phyloP scores from a whole-genome alignment of 2,888 invertebrate genomes.

The Hybos culiciformis region DNA sequence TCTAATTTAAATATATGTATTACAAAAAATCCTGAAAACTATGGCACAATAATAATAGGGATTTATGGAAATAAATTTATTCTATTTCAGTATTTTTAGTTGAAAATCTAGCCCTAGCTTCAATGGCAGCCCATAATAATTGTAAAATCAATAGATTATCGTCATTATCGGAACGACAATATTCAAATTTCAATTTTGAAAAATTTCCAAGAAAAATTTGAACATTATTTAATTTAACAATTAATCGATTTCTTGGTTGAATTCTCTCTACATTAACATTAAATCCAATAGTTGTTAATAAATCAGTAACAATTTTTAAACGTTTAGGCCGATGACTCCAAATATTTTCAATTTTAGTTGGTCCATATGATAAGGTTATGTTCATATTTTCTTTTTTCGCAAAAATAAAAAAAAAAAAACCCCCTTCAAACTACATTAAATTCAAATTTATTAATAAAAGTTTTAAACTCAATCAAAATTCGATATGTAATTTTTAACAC shows the following conservation, averaged over 20 bases:
- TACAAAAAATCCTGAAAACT: too few species aligned
- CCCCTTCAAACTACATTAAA: too few species aligned
- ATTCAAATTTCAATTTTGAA: not conserved
- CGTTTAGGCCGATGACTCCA: not conserved
- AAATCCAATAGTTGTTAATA: not conserved
- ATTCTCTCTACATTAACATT: not conserved
- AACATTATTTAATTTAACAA: not conserved
- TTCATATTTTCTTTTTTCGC: too few species aligned
- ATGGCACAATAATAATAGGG: too few species aligned
- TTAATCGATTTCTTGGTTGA: not conserved
- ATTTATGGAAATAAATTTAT: too few species aligned
- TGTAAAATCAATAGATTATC: not conserved
- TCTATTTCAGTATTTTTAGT: too few species aligned
- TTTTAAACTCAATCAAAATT: too few species aligned
- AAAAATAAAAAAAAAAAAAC: too few species aligned
- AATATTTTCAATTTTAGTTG: not conserved
- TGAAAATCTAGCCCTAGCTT: conserved; percentile 1
- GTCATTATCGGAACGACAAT: not conserved
- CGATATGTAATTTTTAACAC: too few species aligned
- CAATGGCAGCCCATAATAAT: not conserved
- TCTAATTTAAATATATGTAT: too few species aligned
- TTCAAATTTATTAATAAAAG: too few species aligned
- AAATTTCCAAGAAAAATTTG: not conserved
- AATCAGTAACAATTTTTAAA: not conserved
- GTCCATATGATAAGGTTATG: not conserved